phyloP scores from a whole-genome alignment of 23 tunicate genomes.

The Clavelina lepadiformis region DNA sequence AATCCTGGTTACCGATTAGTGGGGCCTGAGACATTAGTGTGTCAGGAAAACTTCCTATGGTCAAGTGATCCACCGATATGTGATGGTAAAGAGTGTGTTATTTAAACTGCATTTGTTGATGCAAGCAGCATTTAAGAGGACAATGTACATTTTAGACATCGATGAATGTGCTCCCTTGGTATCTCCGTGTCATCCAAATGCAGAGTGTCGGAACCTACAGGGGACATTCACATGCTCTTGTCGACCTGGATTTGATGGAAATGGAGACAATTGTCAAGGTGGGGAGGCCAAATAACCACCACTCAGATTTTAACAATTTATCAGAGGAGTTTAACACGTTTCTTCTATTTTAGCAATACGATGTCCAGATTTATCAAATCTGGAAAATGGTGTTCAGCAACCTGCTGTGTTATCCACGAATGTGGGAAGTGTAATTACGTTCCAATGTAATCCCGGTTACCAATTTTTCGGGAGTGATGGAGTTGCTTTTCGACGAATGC shows the following conservation, averaged over 20 bases:
- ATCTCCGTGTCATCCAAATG: constrained; percentile 28
- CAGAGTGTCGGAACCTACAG: constrained; percentile 36
- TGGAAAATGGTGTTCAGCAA: constrained; percentile 13
- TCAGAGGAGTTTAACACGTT: neutral
- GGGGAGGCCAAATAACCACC: neutral
- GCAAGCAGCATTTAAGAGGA: neutral
- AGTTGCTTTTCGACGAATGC: neutral
- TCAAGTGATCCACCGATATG: constrained; percentile 33
- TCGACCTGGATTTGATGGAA: constrained; percentile 17
- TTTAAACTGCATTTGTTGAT: neutral
- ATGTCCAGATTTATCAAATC: constrained; percentile 10
- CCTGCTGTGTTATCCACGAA: constrained; percentile 2
- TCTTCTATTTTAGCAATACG: constrained; percentile 7
- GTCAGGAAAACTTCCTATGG: constrained; percentile 42
- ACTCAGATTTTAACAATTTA: neutral
- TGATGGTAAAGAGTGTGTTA: constrained; percentile 10
- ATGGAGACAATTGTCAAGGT: constrained; percentile 33
- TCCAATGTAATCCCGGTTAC: constrained; percentile 15
- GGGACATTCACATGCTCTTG: constrained; percentile 55
- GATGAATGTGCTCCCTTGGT: constrained; percentile 35
- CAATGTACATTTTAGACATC: constrained; percentile 15
- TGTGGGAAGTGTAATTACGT: constrained; percentile 8
- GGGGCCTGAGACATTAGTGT: constrained; percentile 13
- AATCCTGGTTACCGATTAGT: constrained; percentile 21
- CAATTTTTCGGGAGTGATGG: neutral